phyloP scores from a whole-genome alignment of 2,797 vertebrate genomes.

The Numenius phaeopus region DNA sequence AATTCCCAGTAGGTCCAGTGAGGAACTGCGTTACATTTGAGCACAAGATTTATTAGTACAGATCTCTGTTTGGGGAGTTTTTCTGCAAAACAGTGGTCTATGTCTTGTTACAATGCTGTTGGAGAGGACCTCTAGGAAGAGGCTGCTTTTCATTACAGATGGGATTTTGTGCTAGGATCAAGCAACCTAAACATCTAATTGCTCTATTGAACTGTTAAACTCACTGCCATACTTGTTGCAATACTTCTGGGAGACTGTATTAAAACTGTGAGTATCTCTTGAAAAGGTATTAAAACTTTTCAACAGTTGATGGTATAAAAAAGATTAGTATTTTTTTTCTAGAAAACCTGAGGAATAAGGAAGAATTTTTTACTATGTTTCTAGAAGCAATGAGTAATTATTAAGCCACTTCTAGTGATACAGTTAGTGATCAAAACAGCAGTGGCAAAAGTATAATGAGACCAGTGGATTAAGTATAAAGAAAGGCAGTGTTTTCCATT shows the following conservation, averaged over 20 bases:
- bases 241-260: not conserved
- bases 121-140: not conserved
- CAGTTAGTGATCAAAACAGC: slow-evolving; percentile 61
- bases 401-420: slow-evolving; percentile 61
- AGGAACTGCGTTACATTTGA: not conserved
- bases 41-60: not conserved
- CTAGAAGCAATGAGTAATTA: slow-evolving; percentile 43
- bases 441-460: slow-evolving; percentile 20
- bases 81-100: not conserved
- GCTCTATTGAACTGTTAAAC: not conserved
- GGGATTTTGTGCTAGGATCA: not conserved
- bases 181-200: not conserved
- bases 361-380: not conserved
- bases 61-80: not conserved
- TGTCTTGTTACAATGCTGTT: not conserved
- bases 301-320: not conserved
- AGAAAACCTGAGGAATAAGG: not conserved
- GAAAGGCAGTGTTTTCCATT: not conserved
- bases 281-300: not conserved
- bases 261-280: not conserved
- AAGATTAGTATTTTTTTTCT: not conserved
- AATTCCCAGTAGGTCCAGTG: not conserved
- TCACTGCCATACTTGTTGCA: not conserved
- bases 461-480: slow-evolving; percentile 35
- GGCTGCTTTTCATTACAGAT: not conserved